phyloP scores from a whole-genome alignment of 2,797 vertebrate species.

The Ficedula albicollis region DNA sequence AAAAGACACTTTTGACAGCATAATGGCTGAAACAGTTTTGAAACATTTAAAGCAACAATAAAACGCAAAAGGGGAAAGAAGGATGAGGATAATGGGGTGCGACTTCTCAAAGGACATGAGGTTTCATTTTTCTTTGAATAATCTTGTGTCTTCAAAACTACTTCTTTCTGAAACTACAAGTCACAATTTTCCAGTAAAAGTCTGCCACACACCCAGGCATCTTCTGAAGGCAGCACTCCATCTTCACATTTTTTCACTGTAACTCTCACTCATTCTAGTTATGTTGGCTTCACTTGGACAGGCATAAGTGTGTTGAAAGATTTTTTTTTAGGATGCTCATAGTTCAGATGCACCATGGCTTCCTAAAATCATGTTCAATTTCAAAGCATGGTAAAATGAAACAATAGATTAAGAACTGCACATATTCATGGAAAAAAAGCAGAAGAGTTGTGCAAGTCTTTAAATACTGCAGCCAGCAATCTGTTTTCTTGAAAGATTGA shows the following conservation, averaged over 20 bases:
- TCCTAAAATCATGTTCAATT: neutral
- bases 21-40: slow-evolving; percentile 69
- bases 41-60: slow-evolving; percentile 65
- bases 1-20: slow-evolving; percentile 59
- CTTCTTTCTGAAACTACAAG: neutral
- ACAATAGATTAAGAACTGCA: neutral
- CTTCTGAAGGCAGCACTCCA: neutral
- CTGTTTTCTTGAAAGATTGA: neutral
- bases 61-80: slow-evolving; percentile 11
- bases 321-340: neutral
- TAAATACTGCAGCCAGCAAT: neutral
- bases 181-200: slow-evolving; percentile 25
- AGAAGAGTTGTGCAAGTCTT: neutral
- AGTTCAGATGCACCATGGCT: neutral
- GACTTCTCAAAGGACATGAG: slow-evolving; percentile 36
- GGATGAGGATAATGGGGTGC: slow-evolving; percentile 16
- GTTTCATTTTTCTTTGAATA: slow-evolving; percentile 24
- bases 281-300: neutral
- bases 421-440: neutral
- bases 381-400: slow-evolving; percentile 7
- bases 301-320: neutral
- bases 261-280: neutral
- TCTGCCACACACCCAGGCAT: neutral
- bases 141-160: neutral
- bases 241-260: neutral